These are phyloP conservation scores for Lucilia sericata DNA, from an alignment of 1,140 invertebrate genomes.

Conservation along the genomic window DNA sequence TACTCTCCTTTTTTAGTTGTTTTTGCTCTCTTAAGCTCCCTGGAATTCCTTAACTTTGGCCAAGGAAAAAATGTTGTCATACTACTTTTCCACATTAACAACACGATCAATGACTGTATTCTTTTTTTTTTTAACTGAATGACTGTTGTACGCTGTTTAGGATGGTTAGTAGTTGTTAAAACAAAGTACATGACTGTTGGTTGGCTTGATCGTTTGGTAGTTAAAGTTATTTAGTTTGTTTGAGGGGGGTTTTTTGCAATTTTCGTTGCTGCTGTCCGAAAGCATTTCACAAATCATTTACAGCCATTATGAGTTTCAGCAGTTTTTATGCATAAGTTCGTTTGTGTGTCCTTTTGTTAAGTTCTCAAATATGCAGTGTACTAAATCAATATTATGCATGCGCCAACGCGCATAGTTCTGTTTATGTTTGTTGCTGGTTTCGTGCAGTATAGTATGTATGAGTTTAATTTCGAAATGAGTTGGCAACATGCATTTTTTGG, in stretches of 20 bases:
- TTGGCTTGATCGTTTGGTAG: conserved; percentile 3
- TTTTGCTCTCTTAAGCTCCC: neutral
- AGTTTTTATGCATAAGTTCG: neutral
- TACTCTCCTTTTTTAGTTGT: neutral
- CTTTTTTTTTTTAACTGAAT: conserved; percentile 18
- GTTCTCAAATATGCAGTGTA: neutral
- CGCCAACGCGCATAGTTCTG: conserved; percentile 31
- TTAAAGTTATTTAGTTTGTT: conserved; percentile 29
- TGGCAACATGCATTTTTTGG: neutral
- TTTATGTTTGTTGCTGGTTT: neutral
- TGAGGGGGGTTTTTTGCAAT: neutral
- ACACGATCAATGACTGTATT: conserved; percentile 39
- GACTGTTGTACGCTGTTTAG: neutral
- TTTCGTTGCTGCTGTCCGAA: conserved; percentile 2
- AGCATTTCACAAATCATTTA: conserved; percentile 40
- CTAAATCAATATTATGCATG: conserved; percentile 24
- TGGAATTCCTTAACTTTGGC: conserved; percentile 33
- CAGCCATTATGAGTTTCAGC: conserved; percentile 21
- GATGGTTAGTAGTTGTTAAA: neutral
- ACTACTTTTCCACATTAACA: conserved; percentile 32
- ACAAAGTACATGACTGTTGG: neutral
- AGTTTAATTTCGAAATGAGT: neutral
- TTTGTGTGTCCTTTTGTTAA: neutral
- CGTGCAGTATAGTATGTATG: neutral
- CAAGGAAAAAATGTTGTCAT: conserved; percentile 45